A percentile compares a stretch with the other conserved stretches of the same genome.
Conservation (phyloP, 2,797 vertebrate species). For the Argyrosomus regius region DNA sequence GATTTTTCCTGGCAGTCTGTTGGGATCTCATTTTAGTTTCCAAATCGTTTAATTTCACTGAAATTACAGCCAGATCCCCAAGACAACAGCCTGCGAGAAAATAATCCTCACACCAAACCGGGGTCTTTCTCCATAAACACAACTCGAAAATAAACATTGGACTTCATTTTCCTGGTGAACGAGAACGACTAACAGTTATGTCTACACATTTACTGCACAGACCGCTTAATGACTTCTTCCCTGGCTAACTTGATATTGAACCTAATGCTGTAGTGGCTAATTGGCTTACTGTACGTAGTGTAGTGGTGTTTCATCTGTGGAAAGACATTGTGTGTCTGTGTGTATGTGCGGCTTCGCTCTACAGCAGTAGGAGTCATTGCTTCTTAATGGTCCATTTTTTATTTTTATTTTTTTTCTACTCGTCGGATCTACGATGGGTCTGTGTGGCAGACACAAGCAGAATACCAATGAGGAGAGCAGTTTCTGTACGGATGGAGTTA, state of each 20-base stretch:
- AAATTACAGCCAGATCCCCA: conserved; percentile 61
- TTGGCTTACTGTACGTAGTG: conserved; percentile 59
- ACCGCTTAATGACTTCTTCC: conserved; percentile 50
- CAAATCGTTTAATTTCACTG: conserved; percentile 62
- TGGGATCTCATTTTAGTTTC: conserved; percentile 69
- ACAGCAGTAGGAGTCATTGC: conserved; percentile 59
- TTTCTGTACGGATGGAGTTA: conserved; percentile 65
- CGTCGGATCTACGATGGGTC: conserved; percentile 47
- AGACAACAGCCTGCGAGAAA: conserved; percentile 60
- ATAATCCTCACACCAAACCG: conserved; percentile 38
- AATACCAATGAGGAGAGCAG: conserved; percentile 72
- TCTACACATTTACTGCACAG: conserved; percentile 24
- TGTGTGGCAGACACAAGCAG: conserved; percentile 61
- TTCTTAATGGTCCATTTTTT: conserved; percentile 62
- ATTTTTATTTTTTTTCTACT: conserved; percentile 26
- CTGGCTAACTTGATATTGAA: conserved; percentile 56
- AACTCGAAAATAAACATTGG: conserved; percentile 36
- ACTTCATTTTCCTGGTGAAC: conserved; percentile 30
- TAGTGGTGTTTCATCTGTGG: conserved; percentile 57
- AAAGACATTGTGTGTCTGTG: conserved; percentile 40
- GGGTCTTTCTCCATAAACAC: conserved; percentile 29
- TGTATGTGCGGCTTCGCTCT: conserved; percentile 38
- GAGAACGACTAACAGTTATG: conserved; percentile 12
- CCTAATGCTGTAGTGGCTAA: conserved; percentile 62
- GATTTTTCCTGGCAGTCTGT: conserved; percentile 56